These are phyloP conservation scores for Formica exsecta DNA, from an alignment of 1,140 invertebrate genomes.

Conservation along the genomic window DNA sequence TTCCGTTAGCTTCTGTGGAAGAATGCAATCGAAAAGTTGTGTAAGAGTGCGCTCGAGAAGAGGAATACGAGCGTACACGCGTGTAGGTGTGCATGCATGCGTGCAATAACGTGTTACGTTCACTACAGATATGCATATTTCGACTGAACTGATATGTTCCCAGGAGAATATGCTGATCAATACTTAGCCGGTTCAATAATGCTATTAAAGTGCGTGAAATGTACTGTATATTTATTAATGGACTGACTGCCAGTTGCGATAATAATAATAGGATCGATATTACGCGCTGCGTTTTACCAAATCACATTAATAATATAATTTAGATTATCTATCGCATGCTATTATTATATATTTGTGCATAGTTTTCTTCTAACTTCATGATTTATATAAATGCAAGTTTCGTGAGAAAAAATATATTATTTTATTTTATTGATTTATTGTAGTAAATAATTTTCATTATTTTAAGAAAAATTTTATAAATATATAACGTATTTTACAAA, in stretches of 20 bases:
- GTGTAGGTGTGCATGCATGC: no score
- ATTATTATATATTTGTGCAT: background rate
- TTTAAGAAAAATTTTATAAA: background rate
- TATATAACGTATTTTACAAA: background rate
- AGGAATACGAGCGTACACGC: background rate
- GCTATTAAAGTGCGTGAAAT: constrained; percentile 29
- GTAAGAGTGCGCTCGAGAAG: background rate
- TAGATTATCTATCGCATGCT: background rate
- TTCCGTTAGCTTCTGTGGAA: background rate
- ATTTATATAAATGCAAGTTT: background rate
- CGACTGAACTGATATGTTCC: background rate
- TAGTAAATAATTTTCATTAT: background rate
- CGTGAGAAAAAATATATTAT: background rate
- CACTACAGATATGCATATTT: constrained; percentile 15
- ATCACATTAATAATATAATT: background rate
- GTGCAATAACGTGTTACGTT: background rate
- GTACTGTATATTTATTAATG: constrained; percentile 41
- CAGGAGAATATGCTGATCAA: constrained; percentile 28
- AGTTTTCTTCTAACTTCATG: background rate
- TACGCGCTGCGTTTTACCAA: background rate
- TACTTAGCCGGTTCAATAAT: constrained; percentile 29
- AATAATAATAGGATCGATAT: constrained; percentile 26
- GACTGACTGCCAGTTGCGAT: constrained; percentile 16
- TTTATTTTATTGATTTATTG: background rate
- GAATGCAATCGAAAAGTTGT: background rate